phyloP scores from a whole-genome alignment of 1,140 invertebrate genomes.

The Drosophila sechellia region DNA sequence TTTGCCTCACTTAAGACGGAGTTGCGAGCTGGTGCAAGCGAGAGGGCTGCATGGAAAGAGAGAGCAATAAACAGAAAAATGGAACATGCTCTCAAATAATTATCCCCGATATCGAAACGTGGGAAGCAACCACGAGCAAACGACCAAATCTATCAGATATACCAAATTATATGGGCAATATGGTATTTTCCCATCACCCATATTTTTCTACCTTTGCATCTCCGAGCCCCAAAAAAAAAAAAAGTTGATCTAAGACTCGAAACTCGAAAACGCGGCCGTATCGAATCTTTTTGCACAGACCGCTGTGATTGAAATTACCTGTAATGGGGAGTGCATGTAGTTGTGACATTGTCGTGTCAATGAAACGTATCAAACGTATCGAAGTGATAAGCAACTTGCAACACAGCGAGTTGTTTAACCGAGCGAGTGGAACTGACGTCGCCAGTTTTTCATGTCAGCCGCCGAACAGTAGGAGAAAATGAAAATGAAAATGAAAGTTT shows the following conservation, averaged over 20 bases:
- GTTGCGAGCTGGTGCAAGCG: slow-evolving; percentile 8
- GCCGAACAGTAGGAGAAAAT: slow-evolving; percentile 34
- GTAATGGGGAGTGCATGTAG: slow-evolving; percentile 32
- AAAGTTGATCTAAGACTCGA: no score
- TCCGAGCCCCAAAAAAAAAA: no score
- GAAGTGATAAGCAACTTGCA: slow-evolving; percentile 34
- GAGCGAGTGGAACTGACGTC: slow-evolving; percentile 14
- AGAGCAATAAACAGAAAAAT: neutral
- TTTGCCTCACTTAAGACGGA: slow-evolving; percentile 21
- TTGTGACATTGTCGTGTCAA: slow-evolving; percentile 53
- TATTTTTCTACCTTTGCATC: no score
- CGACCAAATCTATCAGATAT: no score
- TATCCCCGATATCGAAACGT: neutral
- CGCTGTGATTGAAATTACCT: slow-evolving; percentile 56
- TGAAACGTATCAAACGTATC: slow-evolving; percentile 42
- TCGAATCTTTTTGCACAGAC: slow-evolving; percentile 4
- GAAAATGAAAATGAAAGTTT: slow-evolving; percentile 75
- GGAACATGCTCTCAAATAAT: neutral
- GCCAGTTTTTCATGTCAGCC: slow-evolving; percentile 9
- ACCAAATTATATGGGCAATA: no score
- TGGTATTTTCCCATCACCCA: no score
- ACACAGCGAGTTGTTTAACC: slow-evolving; percentile 24
- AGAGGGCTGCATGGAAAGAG: neutral
- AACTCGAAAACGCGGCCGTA: no score
- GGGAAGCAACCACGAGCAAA: slow-evolving; percentile 5